Evolutionary conservation across 2,113 vertebrate genomes (phyloP).

Genomic region (Ceyx melanurus): DNA sequence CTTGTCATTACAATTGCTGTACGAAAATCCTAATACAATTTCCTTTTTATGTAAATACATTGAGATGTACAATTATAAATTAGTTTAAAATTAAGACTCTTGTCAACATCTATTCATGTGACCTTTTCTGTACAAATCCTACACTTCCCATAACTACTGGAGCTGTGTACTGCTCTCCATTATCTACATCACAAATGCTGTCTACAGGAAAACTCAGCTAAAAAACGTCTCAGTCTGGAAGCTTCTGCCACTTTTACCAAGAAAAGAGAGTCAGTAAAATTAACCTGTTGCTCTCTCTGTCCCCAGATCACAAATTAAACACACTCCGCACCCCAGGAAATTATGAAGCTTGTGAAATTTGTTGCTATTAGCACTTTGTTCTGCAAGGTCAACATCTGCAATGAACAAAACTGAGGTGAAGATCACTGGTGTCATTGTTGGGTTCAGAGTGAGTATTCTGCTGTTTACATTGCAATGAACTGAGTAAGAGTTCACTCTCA

Average conservation of each 20-base stretch:
- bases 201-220: neutral
- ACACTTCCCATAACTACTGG: neutral
- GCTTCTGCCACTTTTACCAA: neutral
- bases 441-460: neutral
- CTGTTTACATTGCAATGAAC: neutral
- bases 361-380: neutral
- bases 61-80: neutral
- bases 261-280: neutral
- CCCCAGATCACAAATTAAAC: neutral
- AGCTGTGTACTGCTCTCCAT: neutral
- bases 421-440: neutral
- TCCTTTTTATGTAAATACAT: neutral
- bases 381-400: neutral
- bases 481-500: too few species aligned
- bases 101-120: neutral
- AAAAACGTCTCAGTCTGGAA: neutral
- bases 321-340: neutral
- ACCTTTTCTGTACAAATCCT: neutral
- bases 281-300: neutral
- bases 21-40: neutral
- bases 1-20: neutral
- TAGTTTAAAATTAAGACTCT: neutral
- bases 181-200: neutral
- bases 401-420: neutral
- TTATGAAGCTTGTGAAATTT: neutral